Percentiles rank a stretch among this genome's conserved stretches.
Conservation (phyloP, 2,797 vertebrate genomes). For the Gadopsis bispinosus region DNA sequence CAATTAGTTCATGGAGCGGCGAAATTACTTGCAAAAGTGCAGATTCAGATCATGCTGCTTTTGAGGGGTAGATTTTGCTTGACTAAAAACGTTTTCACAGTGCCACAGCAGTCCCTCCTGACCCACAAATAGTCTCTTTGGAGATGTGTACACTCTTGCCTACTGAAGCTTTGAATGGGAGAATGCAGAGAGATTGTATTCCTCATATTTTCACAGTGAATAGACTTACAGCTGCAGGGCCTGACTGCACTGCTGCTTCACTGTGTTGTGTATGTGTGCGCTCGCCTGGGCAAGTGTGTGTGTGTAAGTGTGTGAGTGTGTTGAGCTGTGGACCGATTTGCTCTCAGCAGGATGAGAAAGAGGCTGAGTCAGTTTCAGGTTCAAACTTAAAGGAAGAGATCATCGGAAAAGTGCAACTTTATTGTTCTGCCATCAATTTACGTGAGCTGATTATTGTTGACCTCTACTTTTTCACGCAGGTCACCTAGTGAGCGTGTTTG, state of each 20-base stretch:
- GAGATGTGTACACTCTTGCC: constrained; percentile 35
- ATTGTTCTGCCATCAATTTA: constrained; percentile 15
- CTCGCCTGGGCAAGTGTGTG: constrained; percentile 14
- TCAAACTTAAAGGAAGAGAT: constrained; percentile 10
- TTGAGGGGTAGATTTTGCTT: constrained; percentile 14
- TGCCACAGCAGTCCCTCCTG: constrained; percentile 9
- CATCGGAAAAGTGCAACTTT: neutral
- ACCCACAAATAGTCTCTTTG: constrained; percentile 31
- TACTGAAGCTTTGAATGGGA: constrained; percentile 48
- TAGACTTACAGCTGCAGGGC: constrained; percentile 67
- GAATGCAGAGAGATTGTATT: constrained; percentile 48
- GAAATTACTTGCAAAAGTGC: constrained; percentile 16
- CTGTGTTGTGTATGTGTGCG: constrained; percentile 44
- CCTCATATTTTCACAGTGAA: constrained; percentile 64
- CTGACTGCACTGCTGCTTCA: constrained; percentile 53
- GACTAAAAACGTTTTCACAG: constrained; percentile 41
- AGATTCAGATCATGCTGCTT: neutral
- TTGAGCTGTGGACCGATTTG: constrained; percentile 48
- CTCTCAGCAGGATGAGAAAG: constrained; percentile 46
- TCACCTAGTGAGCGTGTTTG: neutral
- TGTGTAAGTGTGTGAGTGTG: constrained; percentile 15
- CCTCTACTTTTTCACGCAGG: neutral
- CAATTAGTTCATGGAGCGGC: constrained; percentile 24
- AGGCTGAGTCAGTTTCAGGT: constrained; percentile 42
- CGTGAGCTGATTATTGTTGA: neutral